A percentile compares a stretch with the other conserved stretches of the same genome.
These are phyloP conservation scores for Regulus satrapa DNA, from an alignment of 2,113 vertebrate genomes.

Conservation along the genomic window DNA sequence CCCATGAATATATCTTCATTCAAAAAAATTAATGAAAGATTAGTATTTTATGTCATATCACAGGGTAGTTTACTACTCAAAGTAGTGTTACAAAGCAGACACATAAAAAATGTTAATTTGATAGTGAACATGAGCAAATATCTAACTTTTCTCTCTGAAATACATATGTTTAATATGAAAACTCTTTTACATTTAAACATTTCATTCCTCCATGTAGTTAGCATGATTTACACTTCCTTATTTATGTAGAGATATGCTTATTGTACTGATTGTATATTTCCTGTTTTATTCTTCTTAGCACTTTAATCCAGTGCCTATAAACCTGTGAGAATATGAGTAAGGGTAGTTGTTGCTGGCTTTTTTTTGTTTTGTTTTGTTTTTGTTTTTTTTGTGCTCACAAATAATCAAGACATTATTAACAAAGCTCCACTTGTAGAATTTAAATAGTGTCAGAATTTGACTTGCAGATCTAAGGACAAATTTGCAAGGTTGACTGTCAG, in stretches of 20 bases:
- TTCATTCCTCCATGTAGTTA: neutral
- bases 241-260: neutral
- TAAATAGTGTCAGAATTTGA: slow-evolving; percentile 39
- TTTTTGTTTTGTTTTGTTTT: too few relatives aligned
- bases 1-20: neutral
- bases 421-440: slow-evolving; percentile 4
- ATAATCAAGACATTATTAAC: slow-evolving; percentile 32
- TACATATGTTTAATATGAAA: neutral
- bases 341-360: neutral
- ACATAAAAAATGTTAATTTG: neutral
- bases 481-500: slow-evolving; percentile 43
- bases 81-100: neutral
- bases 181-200: neutral
- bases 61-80: neutral
- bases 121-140: neutral
- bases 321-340: neutral
- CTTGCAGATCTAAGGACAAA: slow-evolving; percentile 28
- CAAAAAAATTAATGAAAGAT: neutral
- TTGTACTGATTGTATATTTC: neutral
- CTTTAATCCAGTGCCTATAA: fast-evolving
- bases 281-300: neutral
- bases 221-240: neutral
- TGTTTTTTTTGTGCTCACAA: neutral
- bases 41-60: neutral
- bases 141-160: neutral